These are phyloP conservation scores for Percopsis omiscomaycus DNA, from an alignment of 2,797 vertebrate genomes.

Conservation along the genomic window DNA sequence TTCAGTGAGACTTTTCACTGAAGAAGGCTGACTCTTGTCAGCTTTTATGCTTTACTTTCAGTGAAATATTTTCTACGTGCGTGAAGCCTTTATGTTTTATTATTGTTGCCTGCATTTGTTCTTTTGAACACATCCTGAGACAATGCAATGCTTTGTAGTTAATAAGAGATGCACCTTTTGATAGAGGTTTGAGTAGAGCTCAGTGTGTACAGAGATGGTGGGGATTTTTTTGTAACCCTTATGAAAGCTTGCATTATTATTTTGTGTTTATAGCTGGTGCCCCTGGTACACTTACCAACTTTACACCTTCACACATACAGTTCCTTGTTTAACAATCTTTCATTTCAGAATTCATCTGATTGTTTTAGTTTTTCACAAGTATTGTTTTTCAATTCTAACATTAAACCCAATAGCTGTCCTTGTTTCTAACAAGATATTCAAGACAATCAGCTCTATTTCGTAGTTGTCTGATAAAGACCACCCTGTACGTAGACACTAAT, in stretches of 20 bases:
- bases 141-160: slow-evolving; percentile 75
- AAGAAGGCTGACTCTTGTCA: slow-evolving; percentile 34
- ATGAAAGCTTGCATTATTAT: slow-evolving; percentile 39
- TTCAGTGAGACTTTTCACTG: slow-evolving; percentile 40
- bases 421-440: slow-evolving; percentile 47
- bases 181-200: slow-evolving; percentile 52
- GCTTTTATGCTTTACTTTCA: slow-evolving; percentile 37
- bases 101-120: slow-evolving; percentile 69
- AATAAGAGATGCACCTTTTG: slow-evolving; percentile 70
- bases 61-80: slow-evolving; percentile 36
- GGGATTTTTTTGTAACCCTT: slow-evolving; percentile 54
- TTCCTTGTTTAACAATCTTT: slow-evolving; percentile 20
- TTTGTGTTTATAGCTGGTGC: not conserved
- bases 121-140: slow-evolving; percentile 68
- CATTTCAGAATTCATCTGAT: not conserved
- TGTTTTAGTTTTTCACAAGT: slow-evolving; percentile 3
- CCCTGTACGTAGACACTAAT: slow-evolving; percentile 50
- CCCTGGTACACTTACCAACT: slow-evolving; percentile 18
- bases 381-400: slow-evolving; percentile 26
- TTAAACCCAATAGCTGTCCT: slow-evolving; percentile 52
- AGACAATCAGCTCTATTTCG: slow-evolving; percentile 69
- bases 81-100: slow-evolving; percentile 66
- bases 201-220: slow-evolving; percentile 49
- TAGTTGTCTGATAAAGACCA: slow-evolving; percentile 59
- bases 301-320: not conserved